These are phyloP conservation scores for Nowickia ferox DNA, from an alignment of 2,888 invertebrate genomes.

Conservation along the genomic window DNA sequence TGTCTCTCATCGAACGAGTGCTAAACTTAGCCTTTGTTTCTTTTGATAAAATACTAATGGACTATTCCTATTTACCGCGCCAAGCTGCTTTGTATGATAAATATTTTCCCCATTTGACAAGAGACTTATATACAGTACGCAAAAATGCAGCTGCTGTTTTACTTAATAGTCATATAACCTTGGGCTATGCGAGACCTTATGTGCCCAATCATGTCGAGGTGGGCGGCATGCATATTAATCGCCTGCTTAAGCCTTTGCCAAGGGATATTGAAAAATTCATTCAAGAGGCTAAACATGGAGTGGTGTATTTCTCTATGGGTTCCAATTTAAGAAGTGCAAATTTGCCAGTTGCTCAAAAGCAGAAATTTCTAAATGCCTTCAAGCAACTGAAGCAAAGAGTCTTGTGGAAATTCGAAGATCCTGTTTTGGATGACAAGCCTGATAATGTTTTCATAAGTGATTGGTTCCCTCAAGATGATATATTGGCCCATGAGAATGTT, in stretches of 20 bases:
- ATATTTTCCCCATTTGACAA: slow-evolving; percentile 77
- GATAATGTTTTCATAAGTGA: slow-evolving; percentile 81
- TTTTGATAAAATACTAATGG: slow-evolving; percentile 75
- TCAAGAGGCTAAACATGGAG: slow-evolving; percentile 82
- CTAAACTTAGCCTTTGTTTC: slow-evolving; percentile 78
- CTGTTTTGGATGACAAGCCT: slow-evolving; percentile 78
- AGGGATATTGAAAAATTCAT: slow-evolving; percentile 81
- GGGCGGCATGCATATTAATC: slow-evolving; percentile 82
- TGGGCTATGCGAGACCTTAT: slow-evolving; percentile 80
- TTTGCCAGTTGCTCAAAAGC: slow-evolving; percentile 76
- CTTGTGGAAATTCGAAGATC: slow-evolving; percentile 83
- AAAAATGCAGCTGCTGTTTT: slow-evolving; percentile 79
- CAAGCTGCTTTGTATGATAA: slow-evolving; percentile 77
- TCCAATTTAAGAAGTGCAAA: slow-evolving; percentile 79
- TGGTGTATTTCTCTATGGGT: slow-evolving; percentile 84
- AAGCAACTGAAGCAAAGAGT: slow-evolving; percentile 81
- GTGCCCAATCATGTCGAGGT: slow-evolving; percentile 82
- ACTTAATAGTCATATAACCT: slow-evolving; percentile 81
- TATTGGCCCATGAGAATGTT: slow-evolving; percentile 83
- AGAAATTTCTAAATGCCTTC: slow-evolving; percentile 77
- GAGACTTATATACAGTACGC: slow-evolving; percentile 75
- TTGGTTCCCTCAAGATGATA: slow-evolving; percentile 84
- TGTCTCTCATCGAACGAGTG: slow-evolving; percentile 80
- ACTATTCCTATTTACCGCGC: slow-evolving; percentile 77
- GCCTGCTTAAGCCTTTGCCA: slow-evolving; percentile 77